A percentile compares a stretch with the other conserved stretches of the same genome.
Conservation (phyloP, 1,140 invertebrate species). For the Eupeodes corollae region DNA sequence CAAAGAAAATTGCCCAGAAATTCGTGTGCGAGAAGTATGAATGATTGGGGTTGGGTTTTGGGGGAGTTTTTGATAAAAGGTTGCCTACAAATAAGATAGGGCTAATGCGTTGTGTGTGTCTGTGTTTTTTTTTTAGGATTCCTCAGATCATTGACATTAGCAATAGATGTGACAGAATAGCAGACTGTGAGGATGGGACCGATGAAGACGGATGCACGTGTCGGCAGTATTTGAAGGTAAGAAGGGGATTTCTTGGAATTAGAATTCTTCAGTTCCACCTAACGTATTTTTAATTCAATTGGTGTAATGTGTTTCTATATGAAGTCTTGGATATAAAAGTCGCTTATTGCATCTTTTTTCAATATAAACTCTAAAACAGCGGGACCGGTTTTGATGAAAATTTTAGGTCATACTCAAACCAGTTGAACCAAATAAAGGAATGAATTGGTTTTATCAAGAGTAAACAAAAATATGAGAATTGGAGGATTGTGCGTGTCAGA, state of each 20-base stretch:
- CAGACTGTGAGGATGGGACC: slow-evolving; percentile 70
- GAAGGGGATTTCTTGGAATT: background rate
- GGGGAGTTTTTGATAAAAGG: background rate
- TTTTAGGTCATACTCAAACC: no score
- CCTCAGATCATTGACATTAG: slow-evolving; percentile 47
- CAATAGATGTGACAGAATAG: slow-evolving; percentile 53
- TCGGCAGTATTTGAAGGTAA: slow-evolving; percentile 47
- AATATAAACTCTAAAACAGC: no score
- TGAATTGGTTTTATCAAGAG: no score
- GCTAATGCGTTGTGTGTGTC: background rate
- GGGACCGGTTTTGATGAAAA: no score
- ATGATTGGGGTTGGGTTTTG: background rate
- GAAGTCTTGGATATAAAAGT: no score
- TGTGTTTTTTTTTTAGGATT: slow-evolving; percentile 41
- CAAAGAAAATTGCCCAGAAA: slow-evolving; percentile 16
- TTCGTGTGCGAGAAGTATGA: slow-evolving; percentile 29
- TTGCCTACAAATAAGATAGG: background rate
- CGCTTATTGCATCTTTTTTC: no score
- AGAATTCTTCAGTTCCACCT: no score
- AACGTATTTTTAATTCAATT: no score
- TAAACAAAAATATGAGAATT: no score
- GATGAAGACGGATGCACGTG: slow-evolving; percentile 69
- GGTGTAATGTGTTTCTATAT: no score
- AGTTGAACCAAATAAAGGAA: no score
- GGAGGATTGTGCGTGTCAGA: no score